Conservation (phyloP, 2,888 invertebrate genomes). For the Ernsta delagoae region DNA sequence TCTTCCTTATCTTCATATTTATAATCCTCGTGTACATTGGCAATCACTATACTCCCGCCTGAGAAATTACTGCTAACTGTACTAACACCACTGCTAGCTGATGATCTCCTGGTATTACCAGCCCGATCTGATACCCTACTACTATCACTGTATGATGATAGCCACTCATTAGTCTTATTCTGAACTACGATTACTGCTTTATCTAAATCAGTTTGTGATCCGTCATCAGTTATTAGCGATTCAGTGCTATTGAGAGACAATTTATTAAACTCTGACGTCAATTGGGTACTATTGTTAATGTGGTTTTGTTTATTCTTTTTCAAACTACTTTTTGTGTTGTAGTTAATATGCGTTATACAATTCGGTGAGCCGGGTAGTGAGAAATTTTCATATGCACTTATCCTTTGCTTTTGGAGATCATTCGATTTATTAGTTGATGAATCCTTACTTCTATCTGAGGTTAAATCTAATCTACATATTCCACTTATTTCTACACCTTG, state of each 20-base stretch:
- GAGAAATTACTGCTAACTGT: slow-evolving; percentile 75
- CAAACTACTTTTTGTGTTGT: slow-evolving; percentile 66
- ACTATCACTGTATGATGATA: slow-evolving; percentile 56
- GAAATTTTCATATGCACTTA: slow-evolving; percentile 73
- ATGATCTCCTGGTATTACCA: slow-evolving; percentile 72
- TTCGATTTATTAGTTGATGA: slow-evolving; percentile 43
- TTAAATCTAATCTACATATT: slow-evolving; percentile 57
- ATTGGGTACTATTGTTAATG: slow-evolving; percentile 21
- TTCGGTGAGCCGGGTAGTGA: slow-evolving; percentile 74
- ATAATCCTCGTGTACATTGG: slow-evolving; percentile 89
- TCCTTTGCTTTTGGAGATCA: slow-evolving; percentile 50
- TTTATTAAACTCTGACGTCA: slow-evolving; percentile 40
- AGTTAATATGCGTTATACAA: slow-evolving; percentile 69
- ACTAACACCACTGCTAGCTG: slow-evolving; percentile 77
- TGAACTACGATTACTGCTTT: slow-evolving; percentile 68
- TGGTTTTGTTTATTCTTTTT: slow-evolving; percentile 50
- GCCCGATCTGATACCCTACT: slow-evolving; percentile 46
- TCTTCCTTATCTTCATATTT: slow-evolving; percentile 90
- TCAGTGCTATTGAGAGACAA: slow-evolving; percentile 46
- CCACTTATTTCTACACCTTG: slow-evolving; percentile 64
- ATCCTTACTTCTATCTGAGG: slow-evolving; percentile 44
- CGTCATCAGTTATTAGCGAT: slow-evolving; percentile 53
- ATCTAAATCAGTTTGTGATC: slow-evolving; percentile 57
- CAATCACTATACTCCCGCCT: slow-evolving; percentile 75
- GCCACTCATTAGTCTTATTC: slow-evolving; percentile 73